Conservation (phyloP, 2,797 vertebrate species). For the Natrix natrix region DNA sequence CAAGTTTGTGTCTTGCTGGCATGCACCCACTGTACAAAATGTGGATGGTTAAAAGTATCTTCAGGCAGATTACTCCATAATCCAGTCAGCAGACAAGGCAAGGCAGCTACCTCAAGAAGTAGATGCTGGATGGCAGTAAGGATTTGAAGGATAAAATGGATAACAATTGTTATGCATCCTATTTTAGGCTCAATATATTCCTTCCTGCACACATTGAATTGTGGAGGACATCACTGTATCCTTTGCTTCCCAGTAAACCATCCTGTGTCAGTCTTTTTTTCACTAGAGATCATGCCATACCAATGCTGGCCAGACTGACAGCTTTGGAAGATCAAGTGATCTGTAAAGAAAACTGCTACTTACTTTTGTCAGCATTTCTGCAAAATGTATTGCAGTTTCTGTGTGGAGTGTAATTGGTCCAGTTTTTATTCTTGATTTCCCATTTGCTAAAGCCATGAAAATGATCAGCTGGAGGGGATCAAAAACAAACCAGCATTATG, state of each 20-base stretch:
- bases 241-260: not conserved
- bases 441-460: slow-evolving; percentile 95
- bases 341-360: slow-evolving; percentile 31
- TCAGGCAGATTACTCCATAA: not conserved
- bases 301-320: not conserved
- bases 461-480: slow-evolving; percentile 82
- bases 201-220: not conserved
- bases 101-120: not conserved
- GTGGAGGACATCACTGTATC: not conserved
- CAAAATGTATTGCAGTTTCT: slow-evolving; percentile 91
- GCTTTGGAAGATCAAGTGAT: not conserved
- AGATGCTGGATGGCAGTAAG: not conserved
- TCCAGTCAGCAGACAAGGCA: not conserved
- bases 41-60: not conserved
- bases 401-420: slow-evolving; percentile 92
- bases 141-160: not conserved
- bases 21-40: not conserved
- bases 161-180: not conserved
- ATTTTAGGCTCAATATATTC: not conserved
- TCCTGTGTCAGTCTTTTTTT: not conserved
- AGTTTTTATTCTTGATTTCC: slow-evolving; percentile 86
- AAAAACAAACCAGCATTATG: slow-evolving; percentile 13
- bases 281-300: not conserved
- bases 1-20: not conserved
- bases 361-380: slow-evolving; percentile 90